Percentiles rank a stretch among this genome's conserved stretches.
phyloP scores from a whole-genome alignment of 2,797 vertebrate genomes.

The Gadopsis bispinosus region DNA sequence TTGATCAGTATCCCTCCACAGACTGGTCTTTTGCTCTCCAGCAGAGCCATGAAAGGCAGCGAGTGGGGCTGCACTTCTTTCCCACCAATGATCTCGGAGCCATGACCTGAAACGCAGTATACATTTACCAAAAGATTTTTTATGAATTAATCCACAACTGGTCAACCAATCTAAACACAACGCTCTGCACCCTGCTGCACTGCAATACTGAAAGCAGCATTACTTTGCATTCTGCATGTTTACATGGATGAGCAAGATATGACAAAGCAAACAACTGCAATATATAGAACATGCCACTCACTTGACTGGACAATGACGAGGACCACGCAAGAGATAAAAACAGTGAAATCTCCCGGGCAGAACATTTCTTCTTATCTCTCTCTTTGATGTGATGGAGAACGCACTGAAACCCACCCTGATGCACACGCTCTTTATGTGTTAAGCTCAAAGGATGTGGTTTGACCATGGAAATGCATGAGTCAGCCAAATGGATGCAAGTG shows the following conservation, averaged over 20 bases:
- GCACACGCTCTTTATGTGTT: constrained; percentile 46
- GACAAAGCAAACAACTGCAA: background rate
- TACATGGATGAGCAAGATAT: background rate
- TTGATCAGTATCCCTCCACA: constrained; percentile 79
- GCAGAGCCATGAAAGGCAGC: constrained; percentile 76
- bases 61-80: constrained; percentile 73
- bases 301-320: constrained; percentile 50
- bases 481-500: constrained; percentile 13
- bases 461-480: constrained; percentile 39
- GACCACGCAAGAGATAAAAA: constrained; percentile 7
- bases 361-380: constrained; percentile 51
- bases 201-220: background rate
- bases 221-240: background rate
- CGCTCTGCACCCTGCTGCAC: background rate
- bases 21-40: fast-evolving
- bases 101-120: constrained; percentile 58
- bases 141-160: background rate
- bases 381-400: constrained; percentile 19
- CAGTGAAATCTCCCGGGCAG: background rate
- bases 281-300: constrained; percentile 44
- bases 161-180: background rate
- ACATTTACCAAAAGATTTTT: background rate
- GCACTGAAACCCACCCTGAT: constrained; percentile 18
- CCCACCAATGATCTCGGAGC: constrained; percentile 77
- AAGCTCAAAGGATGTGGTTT: constrained; percentile 69